These are phyloP conservation scores for Australoheros scitulus DNA, from an alignment of 2,113 vertebrate species.

Conservation along the genomic window DNA sequence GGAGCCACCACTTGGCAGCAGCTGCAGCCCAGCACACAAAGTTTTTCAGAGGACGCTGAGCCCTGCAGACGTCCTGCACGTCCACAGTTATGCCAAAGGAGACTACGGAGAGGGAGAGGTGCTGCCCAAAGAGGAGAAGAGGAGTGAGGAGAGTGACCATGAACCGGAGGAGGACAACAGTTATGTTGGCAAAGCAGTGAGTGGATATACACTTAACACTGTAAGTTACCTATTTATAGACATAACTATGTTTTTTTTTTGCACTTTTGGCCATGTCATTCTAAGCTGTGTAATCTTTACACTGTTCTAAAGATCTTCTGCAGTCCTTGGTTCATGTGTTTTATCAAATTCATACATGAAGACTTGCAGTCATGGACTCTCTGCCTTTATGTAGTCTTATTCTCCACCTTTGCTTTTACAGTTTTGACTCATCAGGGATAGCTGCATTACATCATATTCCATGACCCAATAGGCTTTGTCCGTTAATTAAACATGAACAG, in stretches of 20 bases:
- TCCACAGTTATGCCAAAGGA: conserved; percentile 90
- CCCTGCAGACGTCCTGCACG: conserved; percentile 84
- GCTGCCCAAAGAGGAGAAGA: conserved; percentile 48
- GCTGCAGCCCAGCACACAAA: conserved; percentile 54
- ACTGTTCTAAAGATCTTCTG: neutral
- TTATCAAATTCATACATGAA: neutral
- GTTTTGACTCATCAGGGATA: neutral
- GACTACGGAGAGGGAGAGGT: conserved; percentile 77
- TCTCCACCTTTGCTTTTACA: neutral
- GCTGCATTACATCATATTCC: neutral
- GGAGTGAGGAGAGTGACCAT: conserved; percentile 27
- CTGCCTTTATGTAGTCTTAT: too few species aligned
- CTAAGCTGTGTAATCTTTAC: neutral
- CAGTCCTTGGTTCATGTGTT: neutral
- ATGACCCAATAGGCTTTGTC: too few species aligned
- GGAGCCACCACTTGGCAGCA: conserved; percentile 21
- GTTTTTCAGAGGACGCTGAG: conserved; percentile 83
- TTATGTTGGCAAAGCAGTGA: conserved; percentile 37
- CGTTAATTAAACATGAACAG: neutral
- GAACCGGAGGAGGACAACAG: conserved; percentile 57
- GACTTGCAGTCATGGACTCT: neutral
- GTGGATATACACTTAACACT: neutral
- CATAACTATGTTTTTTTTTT: neutral
- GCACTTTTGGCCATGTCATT: too few species aligned
- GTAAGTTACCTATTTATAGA: neutral